Conservation (phyloP, 2,113 vertebrate genomes). For the Cisticola juncidis region DNA sequence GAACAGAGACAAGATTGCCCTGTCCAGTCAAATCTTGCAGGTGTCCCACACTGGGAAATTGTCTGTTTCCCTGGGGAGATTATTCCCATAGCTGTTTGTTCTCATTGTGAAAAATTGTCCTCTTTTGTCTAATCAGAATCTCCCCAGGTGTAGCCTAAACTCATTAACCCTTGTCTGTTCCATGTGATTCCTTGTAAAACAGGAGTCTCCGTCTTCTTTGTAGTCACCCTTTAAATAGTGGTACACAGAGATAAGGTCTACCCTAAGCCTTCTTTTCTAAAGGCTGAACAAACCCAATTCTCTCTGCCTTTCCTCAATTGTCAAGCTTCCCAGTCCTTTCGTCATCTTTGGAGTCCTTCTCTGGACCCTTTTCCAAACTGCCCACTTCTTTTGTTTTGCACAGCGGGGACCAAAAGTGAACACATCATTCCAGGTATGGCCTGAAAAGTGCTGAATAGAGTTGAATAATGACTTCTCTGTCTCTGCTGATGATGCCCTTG, state of each 20-base stretch:
- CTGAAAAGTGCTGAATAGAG: rapidly evolving
- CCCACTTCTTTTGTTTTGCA: background rate
- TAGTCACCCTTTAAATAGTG: background rate
- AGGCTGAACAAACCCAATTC: background rate
- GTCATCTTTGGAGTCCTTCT: background rate
- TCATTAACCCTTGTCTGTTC: background rate
- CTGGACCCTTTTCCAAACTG: background rate
- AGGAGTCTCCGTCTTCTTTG: background rate
- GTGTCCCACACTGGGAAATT: background rate
- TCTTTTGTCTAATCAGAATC: background rate
- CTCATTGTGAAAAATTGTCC: background rate
- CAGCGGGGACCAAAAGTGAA: rapidly evolving
- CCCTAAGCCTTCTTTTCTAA: background rate
- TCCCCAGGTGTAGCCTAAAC: background rate
- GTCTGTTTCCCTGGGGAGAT: background rate
- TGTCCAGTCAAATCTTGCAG: background rate
- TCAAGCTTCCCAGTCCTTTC: background rate
- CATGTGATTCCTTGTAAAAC: background rate
- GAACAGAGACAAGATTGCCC: no score
- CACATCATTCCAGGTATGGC: background rate
- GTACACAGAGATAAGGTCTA: background rate
- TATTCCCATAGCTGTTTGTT: background rate
- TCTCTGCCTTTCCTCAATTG: background rate
- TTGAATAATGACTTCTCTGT: background rate
- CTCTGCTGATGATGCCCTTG: background rate